These are phyloP conservation scores for Pristionchus maxplancki DNA, from an alignment of 2,888 invertebrate species.

Conservation along the genomic window DNA sequence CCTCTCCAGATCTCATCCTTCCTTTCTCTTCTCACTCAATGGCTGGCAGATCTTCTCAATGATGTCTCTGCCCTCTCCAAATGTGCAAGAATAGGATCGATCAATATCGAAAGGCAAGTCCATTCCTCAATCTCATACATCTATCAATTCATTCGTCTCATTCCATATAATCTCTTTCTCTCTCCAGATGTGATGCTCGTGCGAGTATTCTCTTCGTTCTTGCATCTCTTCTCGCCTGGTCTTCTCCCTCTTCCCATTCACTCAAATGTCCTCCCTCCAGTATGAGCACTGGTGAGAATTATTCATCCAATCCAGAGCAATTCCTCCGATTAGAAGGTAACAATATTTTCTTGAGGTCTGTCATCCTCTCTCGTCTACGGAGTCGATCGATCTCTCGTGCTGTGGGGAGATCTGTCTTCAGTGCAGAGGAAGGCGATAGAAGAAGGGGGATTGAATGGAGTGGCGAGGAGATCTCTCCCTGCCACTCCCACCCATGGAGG, in stretches of 20 bases:
- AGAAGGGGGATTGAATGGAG: slow-evolving; percentile 11
- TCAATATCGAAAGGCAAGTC: slow-evolving; percentile 27
- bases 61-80: slow-evolving; percentile 19
- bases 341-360: background rate
- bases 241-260: slow-evolving; percentile 35
- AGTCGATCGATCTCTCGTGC: slow-evolving; percentile 13
- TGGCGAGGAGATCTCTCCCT: background rate
- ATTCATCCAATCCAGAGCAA: background rate
- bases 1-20: background rate
- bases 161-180: background rate
- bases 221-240: slow-evolving; percentile 24
- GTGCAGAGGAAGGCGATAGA: slow-evolving; percentile 30
- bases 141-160: background rate
- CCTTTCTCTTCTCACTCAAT: slow-evolving; percentile 37
- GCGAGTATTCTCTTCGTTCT: slow-evolving; percentile 38
- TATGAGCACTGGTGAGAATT: slow-evolving; percentile 12
- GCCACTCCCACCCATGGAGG: background rate
- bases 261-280: slow-evolving; percentile 8
- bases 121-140: background rate
- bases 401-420: slow-evolving; percentile 42
- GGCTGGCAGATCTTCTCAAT: slow-evolving; percentile 10
- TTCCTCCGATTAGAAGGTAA: background rate
- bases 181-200: slow-evolving; percentile 19
- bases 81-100: slow-evolving; percentile 5
- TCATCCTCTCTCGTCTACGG: slow-evolving; percentile 36